Base-by-base conservation (phyloP, 1,140 invertebrate species). In the Gryon sp. region DNA sequence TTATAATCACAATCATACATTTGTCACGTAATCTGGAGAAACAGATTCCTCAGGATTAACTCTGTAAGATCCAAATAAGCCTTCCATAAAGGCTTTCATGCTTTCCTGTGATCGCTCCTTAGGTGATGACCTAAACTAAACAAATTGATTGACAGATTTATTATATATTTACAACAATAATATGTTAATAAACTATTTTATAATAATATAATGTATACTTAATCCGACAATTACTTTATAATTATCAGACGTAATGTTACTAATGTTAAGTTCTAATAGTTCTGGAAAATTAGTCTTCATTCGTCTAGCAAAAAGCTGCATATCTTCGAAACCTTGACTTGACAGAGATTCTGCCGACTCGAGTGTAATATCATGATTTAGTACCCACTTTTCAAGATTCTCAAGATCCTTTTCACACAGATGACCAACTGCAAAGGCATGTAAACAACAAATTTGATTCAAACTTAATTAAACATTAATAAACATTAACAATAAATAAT, bases 351-450 rank as follows among this genome's bases (percentile, higher is more conserved):
- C 79, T 24, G 84, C 84, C 6, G 72, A 70, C 1, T 79, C 66
- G 6, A 59, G n/a, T 0, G 22, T 69, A 2, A 89, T 60, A 38
- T 82, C 78, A 0, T 16, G 46, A 40, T 83, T 45, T 7, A 82
- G 75, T 11, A 68, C 38, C 89, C 89, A 89, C 16, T 69, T 76
- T 55, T 78, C 78, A 4, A 90, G 48, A 72, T 85, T 82, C 2
- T 84, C 76, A 19, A 89, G 72, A 77, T 90, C 89, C 15, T 81
- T 62, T 24, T 83, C 70, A 52, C 88, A 90, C 53, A 90, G 63
- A 28, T 66, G 82, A n/a, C 89, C 87, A 22, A 77, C 88, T 90
- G 55, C n/a, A 62, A n/a, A n/a, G n/a, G n/a, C n/a, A n/a, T n/a
- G n/a, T n/a, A n/a, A n/a, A n/a, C n/a, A n/a, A 46, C 16, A 40